These are phyloP conservation scores for Arrhopalites spinosus DNA, from an alignment of 2,888 invertebrate species.

Conservation along the genomic window DNA sequence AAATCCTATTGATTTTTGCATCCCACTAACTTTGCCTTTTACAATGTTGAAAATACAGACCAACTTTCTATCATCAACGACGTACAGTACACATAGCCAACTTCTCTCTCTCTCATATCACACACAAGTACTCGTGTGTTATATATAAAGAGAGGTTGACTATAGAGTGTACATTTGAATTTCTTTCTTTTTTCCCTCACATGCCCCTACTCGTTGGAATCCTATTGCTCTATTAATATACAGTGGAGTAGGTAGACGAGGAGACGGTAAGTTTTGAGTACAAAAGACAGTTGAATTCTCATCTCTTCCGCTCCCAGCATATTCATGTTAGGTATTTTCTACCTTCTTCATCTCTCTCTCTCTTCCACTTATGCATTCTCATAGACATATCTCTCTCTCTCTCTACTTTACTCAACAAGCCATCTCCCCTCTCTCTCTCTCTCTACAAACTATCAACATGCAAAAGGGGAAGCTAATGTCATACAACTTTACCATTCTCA, in stretches of 20 bases:
- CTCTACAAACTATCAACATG: not conserved
- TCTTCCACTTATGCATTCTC: too few relatives aligned
- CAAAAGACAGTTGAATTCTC: constrained; percentile 2
- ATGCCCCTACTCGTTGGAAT: too few relatives aligned
- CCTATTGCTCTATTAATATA: too few relatives aligned
- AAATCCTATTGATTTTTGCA: constrained; percentile 38
- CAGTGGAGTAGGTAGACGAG: not conserved
- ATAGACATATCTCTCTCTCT: not conserved
- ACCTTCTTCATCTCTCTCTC: not conserved
- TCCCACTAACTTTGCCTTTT: not conserved
- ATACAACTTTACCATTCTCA: constrained; percentile 3
- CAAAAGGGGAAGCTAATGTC: not conserved
- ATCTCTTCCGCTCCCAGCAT: not conserved
- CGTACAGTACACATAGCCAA: too few relatives aligned
- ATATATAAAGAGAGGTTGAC: too few relatives aligned
- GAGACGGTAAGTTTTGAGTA: not conserved
- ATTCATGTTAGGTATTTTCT: not conserved
- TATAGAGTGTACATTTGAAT: too few relatives aligned
- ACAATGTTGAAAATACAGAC: not conserved
- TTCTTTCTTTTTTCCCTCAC: too few relatives aligned
- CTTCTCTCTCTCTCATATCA: too few relatives aligned
- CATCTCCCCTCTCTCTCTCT: not conserved
- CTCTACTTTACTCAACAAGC: not conserved
- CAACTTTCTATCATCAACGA: too few relatives aligned
- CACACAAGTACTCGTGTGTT: too few relatives aligned